Base-by-base conservation (phyloP, 2,797 vertebrate species). In the Poecile montanus region DNA sequence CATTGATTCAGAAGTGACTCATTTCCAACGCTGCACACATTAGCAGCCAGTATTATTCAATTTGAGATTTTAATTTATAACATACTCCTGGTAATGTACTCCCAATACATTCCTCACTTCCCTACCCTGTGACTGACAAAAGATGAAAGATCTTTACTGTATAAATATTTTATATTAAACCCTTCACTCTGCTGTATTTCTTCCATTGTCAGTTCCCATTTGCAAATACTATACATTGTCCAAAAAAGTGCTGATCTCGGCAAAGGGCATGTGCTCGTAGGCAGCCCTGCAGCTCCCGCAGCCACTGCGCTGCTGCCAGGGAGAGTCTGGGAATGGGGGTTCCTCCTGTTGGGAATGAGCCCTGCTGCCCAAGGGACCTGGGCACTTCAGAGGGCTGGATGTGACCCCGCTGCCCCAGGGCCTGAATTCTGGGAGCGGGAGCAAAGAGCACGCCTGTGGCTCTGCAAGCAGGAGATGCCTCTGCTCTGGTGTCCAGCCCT, bases 91-190 rank as follows among this genome's bases (percentile, higher is more conserved):
- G 97, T 98, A 98, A 98, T 98, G 97, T 97, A 97, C 97, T 98
- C 95, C 93, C 96, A 91, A 97, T 97, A 97, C 97, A 97, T 98
- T 96, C 96, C 97, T 98, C 97, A 97, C 97, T 97, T 97, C 96
- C 96, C 95, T 97, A 95, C 92, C 95, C 96, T 96, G 95, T 97
- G 97, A 97, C 97, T 97, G 98, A 98, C 97, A 98, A 96, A 97
- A 97, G 97, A 98, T 97, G 97, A 98, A 98, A 98, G 97, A 98
- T 97, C 97, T 98, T 97, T 97, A 97, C 96, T 97, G 96, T 97
- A 98, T 98, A 98, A 98, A 98, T 98, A 98, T 98, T 98, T 98
- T 97, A 98, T 98, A 98, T 94, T 94, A 98, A 98, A 97, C 97
- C 95, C 97, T 98, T 97, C 96, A 96, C 97, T 98, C 96, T 87